These are phyloP conservation scores for Athene noctua DNA, from an alignment of 2,113 vertebrate genomes.

Conservation along the genomic window DNA sequence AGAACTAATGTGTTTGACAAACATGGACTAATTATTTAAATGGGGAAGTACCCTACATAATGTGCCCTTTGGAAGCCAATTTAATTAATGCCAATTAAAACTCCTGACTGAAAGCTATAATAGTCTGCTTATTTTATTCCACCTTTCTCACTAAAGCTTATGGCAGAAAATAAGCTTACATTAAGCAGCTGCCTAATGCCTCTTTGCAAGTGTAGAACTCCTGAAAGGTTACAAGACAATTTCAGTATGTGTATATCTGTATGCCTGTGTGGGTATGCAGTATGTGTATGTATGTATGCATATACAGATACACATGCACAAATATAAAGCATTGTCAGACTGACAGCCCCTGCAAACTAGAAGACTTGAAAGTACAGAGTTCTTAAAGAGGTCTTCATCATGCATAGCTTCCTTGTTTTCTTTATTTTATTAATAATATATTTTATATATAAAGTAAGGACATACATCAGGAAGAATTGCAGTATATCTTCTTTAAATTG, in stretches of 20 bases:
- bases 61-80: background rate
- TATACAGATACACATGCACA: background rate
- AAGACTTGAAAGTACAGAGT: background rate
- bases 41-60: background rate
- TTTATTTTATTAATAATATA: background rate
- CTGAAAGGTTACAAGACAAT: background rate
- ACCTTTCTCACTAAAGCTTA: background rate
- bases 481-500: background rate
- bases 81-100: constrained; percentile 56
- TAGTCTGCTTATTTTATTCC: background rate
- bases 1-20: constrained; percentile 40
- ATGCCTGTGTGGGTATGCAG: background rate
- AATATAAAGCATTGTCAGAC: background rate
- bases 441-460: background rate
- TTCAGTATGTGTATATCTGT: background rate
- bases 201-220: background rate
- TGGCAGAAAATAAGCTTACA: background rate
- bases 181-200: background rate
- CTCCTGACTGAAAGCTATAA: constrained; percentile 21
- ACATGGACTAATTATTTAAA: constrained; percentile 47
- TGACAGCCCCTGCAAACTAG: background rate
- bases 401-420: background rate
- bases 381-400: background rate
- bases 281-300: background rate
- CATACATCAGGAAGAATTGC: background rate